A percentile compares a stretch with the other conserved stretches of the same genome.
Conservation (phyloP, 1,140 invertebrate species). For the Calephelis nemesis region DNA sequence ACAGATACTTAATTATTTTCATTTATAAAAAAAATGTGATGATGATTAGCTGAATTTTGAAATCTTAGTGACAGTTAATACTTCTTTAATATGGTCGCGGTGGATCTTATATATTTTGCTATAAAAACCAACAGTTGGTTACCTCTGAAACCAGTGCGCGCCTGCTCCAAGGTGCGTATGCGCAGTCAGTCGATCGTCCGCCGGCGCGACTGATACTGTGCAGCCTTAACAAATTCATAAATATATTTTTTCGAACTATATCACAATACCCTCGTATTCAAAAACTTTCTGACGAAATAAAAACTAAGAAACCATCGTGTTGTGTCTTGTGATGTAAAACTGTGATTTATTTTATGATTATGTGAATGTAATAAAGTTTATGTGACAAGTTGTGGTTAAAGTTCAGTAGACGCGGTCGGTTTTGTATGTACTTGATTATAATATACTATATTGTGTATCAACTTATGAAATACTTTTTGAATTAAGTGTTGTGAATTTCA, state of each 20-base stretch:
- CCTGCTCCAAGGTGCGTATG: conserved; percentile 57
- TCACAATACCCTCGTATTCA: conserved; percentile 22
- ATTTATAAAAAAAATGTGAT: too few relatives aligned
- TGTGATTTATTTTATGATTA: conserved; percentile 33
- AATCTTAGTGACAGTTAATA: too few relatives aligned
- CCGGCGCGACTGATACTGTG: conserved; percentile 43
- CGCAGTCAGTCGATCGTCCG: conserved; percentile 63
- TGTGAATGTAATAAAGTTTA: conserved; percentile 45
- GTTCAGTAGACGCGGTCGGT: conserved; percentile 44
- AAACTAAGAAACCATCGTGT: conserved; percentile 24
- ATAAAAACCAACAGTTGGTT: conserved; percentile 46
- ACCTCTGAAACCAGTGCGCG: conserved; percentile 42
- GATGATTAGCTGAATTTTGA: too few relatives aligned
- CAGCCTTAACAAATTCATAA: conserved; percentile 34
- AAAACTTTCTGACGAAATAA: conserved; percentile 23
- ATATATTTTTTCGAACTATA: conserved; percentile 48
- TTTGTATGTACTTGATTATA: conserved; percentile 48
- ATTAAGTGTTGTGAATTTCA: conserved; percentile 9
- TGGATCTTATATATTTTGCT: background rate
- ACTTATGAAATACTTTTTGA: conserved; percentile 6
- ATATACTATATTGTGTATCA: conserved; percentile 24
- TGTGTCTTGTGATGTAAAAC: conserved; percentile 15
- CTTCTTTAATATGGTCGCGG: too few relatives aligned
- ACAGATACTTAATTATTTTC: too few relatives aligned
- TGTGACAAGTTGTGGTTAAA: conserved; percentile 67